Conservation (phyloP, 2,113 vertebrate species). For the Nanorana parkeri region DNA sequence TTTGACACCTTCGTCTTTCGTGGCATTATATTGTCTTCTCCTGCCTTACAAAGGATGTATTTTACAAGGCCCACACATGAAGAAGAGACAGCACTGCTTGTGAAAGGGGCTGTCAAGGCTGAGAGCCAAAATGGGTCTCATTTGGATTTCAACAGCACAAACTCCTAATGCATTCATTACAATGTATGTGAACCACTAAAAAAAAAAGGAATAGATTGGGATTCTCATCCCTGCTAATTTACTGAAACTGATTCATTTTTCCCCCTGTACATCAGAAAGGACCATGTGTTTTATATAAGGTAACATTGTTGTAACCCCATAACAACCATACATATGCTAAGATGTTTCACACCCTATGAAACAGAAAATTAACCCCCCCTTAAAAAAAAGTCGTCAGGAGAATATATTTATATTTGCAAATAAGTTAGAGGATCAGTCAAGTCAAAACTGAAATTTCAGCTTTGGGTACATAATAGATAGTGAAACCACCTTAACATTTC, state of each 20-base stretch:
- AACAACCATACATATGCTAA: conserved; percentile 76
- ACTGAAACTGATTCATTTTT: conserved; percentile 81
- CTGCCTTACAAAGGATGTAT: conserved; percentile 89
- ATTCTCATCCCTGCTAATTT: conserved; percentile 84
- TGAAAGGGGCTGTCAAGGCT: conserved; percentile 87
- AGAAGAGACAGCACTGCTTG: conserved; percentile 83
- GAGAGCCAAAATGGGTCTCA: conserved; percentile 85
- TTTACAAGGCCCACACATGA: conserved; percentile 87
- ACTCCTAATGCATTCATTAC: conserved; percentile 86
- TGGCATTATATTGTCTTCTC: conserved; percentile 91
- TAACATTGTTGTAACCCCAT: conserved; percentile 76
- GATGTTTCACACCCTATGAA: conserved; percentile 67
- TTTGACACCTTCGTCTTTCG: conserved; percentile 88
- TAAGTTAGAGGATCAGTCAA: too few species aligned
- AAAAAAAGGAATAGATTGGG: conserved; percentile 82
- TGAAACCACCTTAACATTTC: too few species aligned
- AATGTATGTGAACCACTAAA: conserved; percentile 83
- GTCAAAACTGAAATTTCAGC: too few species aligned
- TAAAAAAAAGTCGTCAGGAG: too few species aligned
- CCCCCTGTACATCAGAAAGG: conserved; percentile 76
- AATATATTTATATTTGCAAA: too few species aligned
- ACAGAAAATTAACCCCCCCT: too few species aligned
- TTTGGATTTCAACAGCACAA: conserved; percentile 86
- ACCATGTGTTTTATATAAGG: conserved; percentile 81
- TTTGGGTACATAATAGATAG: too few species aligned